A percentile compares a stretch with the other conserved stretches of the same genome.
phyloP scores from a whole-genome alignment of 53 echinoderm and acorn worm species.

The Zoroaster sp. region DNA sequence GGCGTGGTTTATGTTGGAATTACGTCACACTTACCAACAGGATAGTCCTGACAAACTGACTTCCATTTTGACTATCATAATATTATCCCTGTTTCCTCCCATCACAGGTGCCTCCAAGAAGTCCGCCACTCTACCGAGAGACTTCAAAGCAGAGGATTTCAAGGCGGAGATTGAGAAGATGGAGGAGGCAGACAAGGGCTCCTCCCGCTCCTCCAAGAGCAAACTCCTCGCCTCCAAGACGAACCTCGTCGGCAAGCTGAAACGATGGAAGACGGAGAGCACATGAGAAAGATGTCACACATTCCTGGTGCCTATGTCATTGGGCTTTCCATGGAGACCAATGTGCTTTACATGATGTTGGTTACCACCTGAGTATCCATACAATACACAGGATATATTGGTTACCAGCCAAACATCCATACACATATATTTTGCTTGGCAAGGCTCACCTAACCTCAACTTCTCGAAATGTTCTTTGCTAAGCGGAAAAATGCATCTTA shows the following conservation, averaged over 20 bases:
- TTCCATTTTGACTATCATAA: background rate
- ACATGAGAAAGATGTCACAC: background rate
- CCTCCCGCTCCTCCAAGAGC: constrained; percentile 41
- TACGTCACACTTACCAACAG: background rate
- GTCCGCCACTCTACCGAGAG: constrained; percentile 54
- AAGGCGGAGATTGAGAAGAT: constrained; percentile 40
- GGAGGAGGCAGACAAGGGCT: constrained; percentile 19
- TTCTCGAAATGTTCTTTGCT: background rate
- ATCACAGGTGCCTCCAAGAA: constrained; percentile 37
- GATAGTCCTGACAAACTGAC: background rate
- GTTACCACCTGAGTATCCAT: background rate
- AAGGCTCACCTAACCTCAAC: background rate
- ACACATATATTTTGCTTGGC: too few relatives aligned
- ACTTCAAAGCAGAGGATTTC: constrained; percentile 64
- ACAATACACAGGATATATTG: background rate
- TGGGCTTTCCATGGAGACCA: background rate
- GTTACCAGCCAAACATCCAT: too few relatives aligned
- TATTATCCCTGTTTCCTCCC: background rate
- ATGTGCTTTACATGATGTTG: too few relatives aligned
- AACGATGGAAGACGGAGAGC: constrained; percentile 60
- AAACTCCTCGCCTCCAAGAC: constrained; percentile 40
- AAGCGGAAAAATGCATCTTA: too few relatives aligned
- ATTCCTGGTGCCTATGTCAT: background rate
- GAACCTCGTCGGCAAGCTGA: constrained; percentile 55
- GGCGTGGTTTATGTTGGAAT: too few relatives aligned